phyloP scores from a whole-genome alignment of 2,797 vertebrate genomes.

The Erpetoichthys calabaricus region DNA sequence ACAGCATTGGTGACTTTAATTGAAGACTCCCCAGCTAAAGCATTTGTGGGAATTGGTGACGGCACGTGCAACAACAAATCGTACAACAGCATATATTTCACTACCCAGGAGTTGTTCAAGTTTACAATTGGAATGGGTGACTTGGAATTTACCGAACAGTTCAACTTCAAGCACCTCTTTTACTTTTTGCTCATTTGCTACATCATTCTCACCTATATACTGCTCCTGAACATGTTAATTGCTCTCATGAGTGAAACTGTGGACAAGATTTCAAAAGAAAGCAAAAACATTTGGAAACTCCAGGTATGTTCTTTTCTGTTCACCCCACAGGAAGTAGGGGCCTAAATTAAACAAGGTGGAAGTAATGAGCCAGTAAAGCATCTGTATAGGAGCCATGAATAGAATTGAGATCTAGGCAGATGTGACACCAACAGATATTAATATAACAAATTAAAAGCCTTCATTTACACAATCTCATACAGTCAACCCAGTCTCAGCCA shows the following conservation, averaged over 20 bases:
- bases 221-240: slow-evolving; percentile 92
- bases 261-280: slow-evolving; percentile 54
- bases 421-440: no score
- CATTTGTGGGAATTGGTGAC: slow-evolving; percentile 12
- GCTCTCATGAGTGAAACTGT: slow-evolving; percentile 85
- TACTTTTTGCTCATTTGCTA: slow-evolving; percentile 74
- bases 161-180: slow-evolving; percentile 61
- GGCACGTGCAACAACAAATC: slow-evolving; percentile 19
- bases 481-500: no score
- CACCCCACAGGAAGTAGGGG: no score
- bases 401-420: no score
- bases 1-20: slow-evolving; percentile 73
- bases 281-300: slow-evolving; percentile 78
- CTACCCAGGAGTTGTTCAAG: slow-evolving; percentile 81
- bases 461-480: no score
- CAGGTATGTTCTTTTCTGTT: slow-evolving; percentile 48
- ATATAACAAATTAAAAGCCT: no score
- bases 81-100: slow-evolving; percentile 50
- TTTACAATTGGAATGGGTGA: slow-evolving; percentile 95
- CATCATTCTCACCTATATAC: slow-evolving; percentile 82
- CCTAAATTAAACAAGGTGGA: no score
- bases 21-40: slow-evolving; percentile 24
- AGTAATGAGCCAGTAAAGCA: no score
- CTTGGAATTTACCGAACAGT: slow-evolving; percentile 70
- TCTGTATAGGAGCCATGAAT: no score